These are phyloP conservation scores for Drosophila helvetica DNA, from an alignment of 2,888 invertebrate species.

Conservation along the genomic window DNA sequence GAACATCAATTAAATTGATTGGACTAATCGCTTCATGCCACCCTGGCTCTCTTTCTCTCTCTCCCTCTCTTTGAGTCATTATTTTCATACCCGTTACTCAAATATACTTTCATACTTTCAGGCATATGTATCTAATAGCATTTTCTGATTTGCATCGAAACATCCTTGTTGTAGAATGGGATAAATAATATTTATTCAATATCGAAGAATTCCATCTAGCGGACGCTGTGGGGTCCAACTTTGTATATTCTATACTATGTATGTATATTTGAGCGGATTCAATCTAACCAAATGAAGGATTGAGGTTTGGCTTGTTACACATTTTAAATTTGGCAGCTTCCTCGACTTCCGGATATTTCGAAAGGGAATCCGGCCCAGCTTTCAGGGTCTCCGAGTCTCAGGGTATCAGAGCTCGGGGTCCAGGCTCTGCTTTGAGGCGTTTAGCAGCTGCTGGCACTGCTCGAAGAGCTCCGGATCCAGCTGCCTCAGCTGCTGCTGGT, in stretches of 20 bases:
- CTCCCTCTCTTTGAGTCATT: no score
- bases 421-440: slow-evolving; percentile 38
- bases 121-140: no score
- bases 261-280: not conserved
- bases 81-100: no score
- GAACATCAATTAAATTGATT: no score
- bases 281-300: not conserved
- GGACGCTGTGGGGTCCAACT: no score
- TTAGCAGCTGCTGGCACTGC: slow-evolving; percentile 32
- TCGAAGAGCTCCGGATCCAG: slow-evolving; percentile 35
- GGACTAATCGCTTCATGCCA: no score
- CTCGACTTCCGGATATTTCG: not conserved
- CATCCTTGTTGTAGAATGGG: no score
- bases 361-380: not conserved
- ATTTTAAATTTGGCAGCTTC: not conserved
- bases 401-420: slow-evolving; percentile 30
- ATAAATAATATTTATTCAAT: no score
- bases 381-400: not conserved
- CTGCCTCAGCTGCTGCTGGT: slow-evolving; percentile 25
- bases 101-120: no score
- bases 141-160: no score
- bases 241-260: slow-evolving; percentile 5
- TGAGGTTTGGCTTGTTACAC: not conserved
- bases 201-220: no score
- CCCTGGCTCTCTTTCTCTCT: no score